Base-by-base conservation (phyloP, 2,888 invertebrate species). In the Mellilla xanthometata region DNA sequence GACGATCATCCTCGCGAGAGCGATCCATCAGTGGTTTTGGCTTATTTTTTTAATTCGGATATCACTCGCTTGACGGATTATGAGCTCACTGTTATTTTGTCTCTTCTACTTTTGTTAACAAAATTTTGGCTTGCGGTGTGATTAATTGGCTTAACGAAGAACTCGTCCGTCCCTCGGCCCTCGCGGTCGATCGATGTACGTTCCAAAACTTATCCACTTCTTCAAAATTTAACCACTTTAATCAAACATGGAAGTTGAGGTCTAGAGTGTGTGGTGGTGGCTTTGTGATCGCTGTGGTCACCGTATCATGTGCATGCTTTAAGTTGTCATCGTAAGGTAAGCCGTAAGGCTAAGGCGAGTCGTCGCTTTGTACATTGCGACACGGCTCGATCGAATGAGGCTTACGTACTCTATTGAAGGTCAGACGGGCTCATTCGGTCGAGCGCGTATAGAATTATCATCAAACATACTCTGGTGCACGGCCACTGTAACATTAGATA, bases 211-310 rank as follows among this genome's bases (percentile, higher is more conserved):
- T 76, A 76, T 68, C n/a, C 70, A 66, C 58, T 62, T 73, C 56
- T 81, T 85, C 87, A 81, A 89, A 89, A 88, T 88, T 88, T 88
- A 88, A 87, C 85, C 71, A 74, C 64, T 58, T 55, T 54, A 76
- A 76, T 76, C 49, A 72, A 76, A 76, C 67, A 80, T 77, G 87
- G 87, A 88, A 87, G 87, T 83, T 62, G 78, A 81, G 88, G 87
- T 89, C 82, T 81, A 86, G 88, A 89, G 88, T 89, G 88, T 89
- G 88, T 89, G 88, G 88, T 89, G 88, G 86, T 87, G 87, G 87
- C 86, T 87, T 85, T 76, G 75, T 69, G 75, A 79, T 65, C 67
- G 66, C 11, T 71, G 69, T 70, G 71, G 67, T 81, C 85, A 83
- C 85, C 73, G 69, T 76, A 78, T 85, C 84, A 88, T 88, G 76